Conservation (phyloP, 2,113 vertebrate genomes). For the Anas platyrhynchos region DNA sequence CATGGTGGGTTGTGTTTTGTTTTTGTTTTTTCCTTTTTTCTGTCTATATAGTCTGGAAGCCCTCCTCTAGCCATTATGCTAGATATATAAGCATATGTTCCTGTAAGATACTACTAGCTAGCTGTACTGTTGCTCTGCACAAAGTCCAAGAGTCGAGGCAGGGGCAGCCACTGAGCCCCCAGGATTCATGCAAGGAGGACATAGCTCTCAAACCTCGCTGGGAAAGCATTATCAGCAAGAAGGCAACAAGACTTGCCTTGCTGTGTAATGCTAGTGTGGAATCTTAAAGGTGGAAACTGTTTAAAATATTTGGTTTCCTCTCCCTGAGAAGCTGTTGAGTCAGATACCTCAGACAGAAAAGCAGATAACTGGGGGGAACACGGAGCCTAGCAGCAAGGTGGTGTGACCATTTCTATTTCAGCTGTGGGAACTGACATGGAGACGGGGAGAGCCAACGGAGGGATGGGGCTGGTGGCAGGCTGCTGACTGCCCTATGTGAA, state of each 20-base stretch:
- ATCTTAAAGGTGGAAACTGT: not conserved
- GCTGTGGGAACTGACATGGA: not conserved
- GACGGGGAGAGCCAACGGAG: fast-evolving
- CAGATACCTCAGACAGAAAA: not conserved
- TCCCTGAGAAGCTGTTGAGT: not conserved
- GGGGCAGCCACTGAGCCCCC: not conserved
- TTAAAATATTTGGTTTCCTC: not conserved
- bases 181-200: not conserved
- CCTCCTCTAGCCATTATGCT: not conserved
- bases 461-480: not conserved
- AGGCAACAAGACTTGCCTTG: not conserved
- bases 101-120: not conserved
- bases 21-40: not conserved
- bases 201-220: not conserved
- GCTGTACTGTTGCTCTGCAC: not conserved
- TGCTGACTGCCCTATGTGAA: not conserved
- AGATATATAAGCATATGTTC: not conserved
- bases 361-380: fast-evolving
- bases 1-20: too few species aligned
- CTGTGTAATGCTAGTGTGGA: not conserved
- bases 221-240: not conserved
- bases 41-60: not conserved
- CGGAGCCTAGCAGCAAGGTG: not conserved
- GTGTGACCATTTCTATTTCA: not conserved
- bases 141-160: not conserved